phyloP scores from a whole-genome alignment of 2,888 invertebrate genomes.

The Drosophila borealis region DNA sequence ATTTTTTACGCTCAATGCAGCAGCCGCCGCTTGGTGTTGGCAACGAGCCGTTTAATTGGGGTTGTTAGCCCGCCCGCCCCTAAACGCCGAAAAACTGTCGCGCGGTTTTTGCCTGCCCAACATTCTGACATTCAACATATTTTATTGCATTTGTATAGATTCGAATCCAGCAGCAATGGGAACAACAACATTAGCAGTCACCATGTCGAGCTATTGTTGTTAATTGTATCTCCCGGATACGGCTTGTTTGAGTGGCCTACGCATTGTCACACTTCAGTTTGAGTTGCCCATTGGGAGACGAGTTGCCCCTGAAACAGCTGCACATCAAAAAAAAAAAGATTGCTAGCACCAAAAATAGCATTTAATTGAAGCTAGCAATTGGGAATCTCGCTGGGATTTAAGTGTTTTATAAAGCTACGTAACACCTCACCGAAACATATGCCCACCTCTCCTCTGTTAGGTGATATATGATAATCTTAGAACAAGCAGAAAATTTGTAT shows the following conservation, averaged over 20 bases:
- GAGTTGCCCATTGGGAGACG: constrained; percentile 22
- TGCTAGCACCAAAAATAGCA: not conserved
- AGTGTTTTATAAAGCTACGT: not conserved
- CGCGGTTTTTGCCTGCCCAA: constrained; percentile 45
- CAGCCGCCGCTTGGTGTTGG: constrained; percentile 33
- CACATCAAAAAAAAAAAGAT: constrained; percentile 11
- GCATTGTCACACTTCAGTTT: constrained; percentile 72
- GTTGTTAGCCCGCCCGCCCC: constrained; percentile 67
- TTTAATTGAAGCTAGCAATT: not conserved
- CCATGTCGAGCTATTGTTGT: constrained; percentile 55
- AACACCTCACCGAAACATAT: not conserved
- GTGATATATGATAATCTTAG: no score
- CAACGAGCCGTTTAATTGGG: constrained; percentile 74
- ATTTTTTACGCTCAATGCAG: constrained; percentile 63
- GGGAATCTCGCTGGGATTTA: not conserved
- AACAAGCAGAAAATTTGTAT: no score
- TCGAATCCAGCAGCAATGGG: constrained; percentile 8
- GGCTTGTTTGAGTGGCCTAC: constrained; percentile 55
- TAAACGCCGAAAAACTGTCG: constrained; percentile 36
- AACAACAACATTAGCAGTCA: constrained; percentile 33
- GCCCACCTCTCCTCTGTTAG: not conserved
- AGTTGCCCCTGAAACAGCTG: constrained; percentile 23
- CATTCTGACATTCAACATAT: constrained; percentile 65
- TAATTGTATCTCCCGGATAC: constrained; percentile 61
- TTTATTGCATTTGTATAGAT: constrained; percentile 67